phyloP scores from a whole-genome alignment of 2,888 invertebrate species.

The Stegana nigrithorax region DNA sequence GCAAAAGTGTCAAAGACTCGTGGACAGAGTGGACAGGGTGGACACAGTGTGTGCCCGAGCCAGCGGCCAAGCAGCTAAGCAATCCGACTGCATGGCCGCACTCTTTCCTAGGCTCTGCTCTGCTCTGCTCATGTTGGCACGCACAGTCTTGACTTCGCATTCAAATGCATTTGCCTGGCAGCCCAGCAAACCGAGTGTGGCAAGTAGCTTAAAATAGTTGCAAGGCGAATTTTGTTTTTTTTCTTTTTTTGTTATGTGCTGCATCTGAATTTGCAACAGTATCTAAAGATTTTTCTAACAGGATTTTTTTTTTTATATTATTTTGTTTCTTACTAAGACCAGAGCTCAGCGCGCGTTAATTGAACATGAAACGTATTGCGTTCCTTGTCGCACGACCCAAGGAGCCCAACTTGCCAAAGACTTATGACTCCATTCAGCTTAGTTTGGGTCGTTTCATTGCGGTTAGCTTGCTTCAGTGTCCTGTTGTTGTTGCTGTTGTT shows the following conservation, averaged over 20 bases:
- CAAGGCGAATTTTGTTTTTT: neutral
- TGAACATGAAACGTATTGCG: conserved; percentile 55
- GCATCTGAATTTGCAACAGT: neutral
- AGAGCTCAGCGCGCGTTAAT: conserved; percentile 41
- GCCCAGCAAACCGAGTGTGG: neutral
- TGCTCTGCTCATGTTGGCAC: neutral
- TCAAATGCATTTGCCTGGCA: neutral
- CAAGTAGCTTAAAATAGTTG: conserved; percentile 6
- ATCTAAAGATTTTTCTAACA: too few relatives aligned
- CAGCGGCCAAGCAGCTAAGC: neutral
- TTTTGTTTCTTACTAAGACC: too few relatives aligned
- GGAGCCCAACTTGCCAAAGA: neutral
- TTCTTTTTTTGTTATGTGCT: neutral
- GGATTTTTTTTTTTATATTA: too few relatives aligned
- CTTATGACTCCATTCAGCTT: neutral
- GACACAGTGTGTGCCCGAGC: neutral
- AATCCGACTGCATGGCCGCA: neutral
- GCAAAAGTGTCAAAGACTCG: neutral
- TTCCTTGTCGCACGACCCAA: neutral
- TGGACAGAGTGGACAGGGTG: neutral
- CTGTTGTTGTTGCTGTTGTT: too few relatives aligned
- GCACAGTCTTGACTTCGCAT: neutral
- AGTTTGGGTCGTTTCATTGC: conserved; percentile 12
- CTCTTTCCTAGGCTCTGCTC: too few relatives aligned
- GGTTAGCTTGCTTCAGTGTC: conserved; percentile 31